These are phyloP conservation scores for Disparrhopalites patrizii DNA, from an alignment of 2,888 invertebrate species.

Conservation along the genomic window DNA sequence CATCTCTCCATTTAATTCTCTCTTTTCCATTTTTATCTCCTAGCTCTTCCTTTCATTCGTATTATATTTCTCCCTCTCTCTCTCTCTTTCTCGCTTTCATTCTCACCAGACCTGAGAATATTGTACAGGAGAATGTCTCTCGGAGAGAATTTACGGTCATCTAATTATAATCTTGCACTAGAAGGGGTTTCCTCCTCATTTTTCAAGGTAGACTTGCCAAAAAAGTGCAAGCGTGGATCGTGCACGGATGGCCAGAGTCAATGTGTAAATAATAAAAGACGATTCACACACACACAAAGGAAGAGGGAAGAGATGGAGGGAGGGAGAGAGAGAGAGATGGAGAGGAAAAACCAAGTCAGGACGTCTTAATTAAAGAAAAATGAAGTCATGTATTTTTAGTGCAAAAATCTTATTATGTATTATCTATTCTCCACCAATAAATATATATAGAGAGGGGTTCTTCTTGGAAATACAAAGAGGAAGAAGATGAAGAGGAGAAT, in stretches of 20 bases:
- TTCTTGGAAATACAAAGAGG: too few species aligned
- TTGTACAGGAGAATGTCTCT: too few species aligned
- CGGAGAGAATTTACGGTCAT: constrained; percentile 25
- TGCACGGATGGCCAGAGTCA: constrained; percentile 17
- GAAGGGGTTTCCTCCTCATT: constrained; percentile 11
- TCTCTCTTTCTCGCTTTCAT: constrained; percentile 5
- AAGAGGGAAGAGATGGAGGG: not conserved
- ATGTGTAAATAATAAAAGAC: not conserved
- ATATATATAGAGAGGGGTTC: too few species aligned
- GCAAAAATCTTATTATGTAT: too few species aligned
- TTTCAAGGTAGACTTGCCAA: constrained; percentile 24
- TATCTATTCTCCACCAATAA: too few species aligned
- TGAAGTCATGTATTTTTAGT: constrained; percentile 20
- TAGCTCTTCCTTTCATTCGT: not conserved
- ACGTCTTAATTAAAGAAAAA: constrained; percentile 27
- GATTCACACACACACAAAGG: not conserved
- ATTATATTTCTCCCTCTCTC: not conserved
- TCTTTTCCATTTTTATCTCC: too few species aligned
- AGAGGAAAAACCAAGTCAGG: constrained; percentile 12
- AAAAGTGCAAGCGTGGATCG: not conserved
- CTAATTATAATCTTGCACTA: constrained; percentile 27
- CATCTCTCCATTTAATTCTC: too few species aligned
- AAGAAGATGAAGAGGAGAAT: too few species aligned
- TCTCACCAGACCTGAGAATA: too few species aligned
- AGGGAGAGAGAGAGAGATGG: not conserved